Evolutionary conservation across 2,888 invertebrate genomes (phyloP), one percentile per base, ranked within the genome.

Genomic region (Phragmatobia fuliginosa): DNA sequence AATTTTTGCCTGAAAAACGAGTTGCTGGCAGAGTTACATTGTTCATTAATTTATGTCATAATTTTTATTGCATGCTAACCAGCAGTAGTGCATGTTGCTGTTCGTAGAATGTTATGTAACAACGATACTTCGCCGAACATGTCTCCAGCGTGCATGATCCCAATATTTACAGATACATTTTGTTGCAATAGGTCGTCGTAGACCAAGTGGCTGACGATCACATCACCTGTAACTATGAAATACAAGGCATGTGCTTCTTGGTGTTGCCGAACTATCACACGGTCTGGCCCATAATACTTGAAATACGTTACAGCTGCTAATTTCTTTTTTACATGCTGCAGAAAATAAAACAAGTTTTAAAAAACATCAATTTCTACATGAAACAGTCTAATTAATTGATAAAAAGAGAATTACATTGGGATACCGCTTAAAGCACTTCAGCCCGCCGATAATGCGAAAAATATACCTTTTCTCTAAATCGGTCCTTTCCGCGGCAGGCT

Each of bases 101-200:
- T 96, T 83, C 97, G 94, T 8, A 94, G 94, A 61, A 96, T 95
- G 33, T 94, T 94, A 78, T 97, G 96, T 66, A 97, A 85, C 56
- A 97, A 86, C 0, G 96, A 96, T 21, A 96, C 95, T 88, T 97
- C 97, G 0, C 97, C 97, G 79, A 97, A 97, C 94, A 96, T 96
- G 67, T 96, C 96, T 0, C 97, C 97, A 0, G 95, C 76, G 33
- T 93, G 93, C 89, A 96, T 93, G 0, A 84, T 85, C 8, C 96
- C 96, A 14, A 96, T 88, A 25, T 96, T 95, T 28, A 93, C 88
- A 0, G 93, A 93, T 1, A 94, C 84, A 62, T 90, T 80, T 80
- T 94, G 87, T 25, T 96, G 91, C 1, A 95, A 82, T 33, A 96
- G 83, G 67, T 94, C 94, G 76, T 97, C 96, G 70, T 86, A 95